phyloP scores from a whole-genome alignment of 37 sponge, comb jelly and placozoan genomes.

The Crambe crambe region DNA sequence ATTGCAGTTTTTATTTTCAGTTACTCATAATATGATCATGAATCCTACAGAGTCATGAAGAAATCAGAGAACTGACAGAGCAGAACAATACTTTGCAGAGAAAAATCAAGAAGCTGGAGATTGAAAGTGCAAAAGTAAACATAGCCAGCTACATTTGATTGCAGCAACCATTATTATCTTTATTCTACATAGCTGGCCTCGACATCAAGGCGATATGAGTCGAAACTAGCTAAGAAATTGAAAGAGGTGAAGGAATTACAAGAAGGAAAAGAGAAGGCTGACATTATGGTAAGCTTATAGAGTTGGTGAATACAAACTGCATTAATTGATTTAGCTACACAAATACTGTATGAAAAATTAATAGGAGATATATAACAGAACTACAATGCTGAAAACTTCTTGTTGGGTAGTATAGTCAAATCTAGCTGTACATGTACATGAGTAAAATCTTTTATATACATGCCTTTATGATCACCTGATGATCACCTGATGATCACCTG shows the following conservation, averaged over 20 bases:
- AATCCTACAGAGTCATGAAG: neutral
- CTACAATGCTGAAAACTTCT: no score
- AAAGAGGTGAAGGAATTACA: constrained; percentile 13
- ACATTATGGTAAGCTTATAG: constrained; percentile 11
- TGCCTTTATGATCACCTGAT: neutral
- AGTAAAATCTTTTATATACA: neutral
- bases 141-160: neutral
- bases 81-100: neutral
- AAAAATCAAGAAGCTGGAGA: neutral
- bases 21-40: no score
- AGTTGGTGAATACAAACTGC: no score
- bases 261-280: neutral
- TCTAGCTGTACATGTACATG: neutral
- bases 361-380: no score
- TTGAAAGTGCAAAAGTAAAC: neutral
- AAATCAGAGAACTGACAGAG: neutral
- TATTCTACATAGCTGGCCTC: neutral
- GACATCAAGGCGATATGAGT: constrained; percentile 19
- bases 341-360: no score
- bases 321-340: no score
- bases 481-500: neutral
- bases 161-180: neutral
- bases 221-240: constrained; percentile 45
- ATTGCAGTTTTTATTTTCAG: no score
- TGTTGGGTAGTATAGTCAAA: no score